Base-by-base conservation (phyloP, 2,113 vertebrate genomes). In the Carassius carassius region DNA sequence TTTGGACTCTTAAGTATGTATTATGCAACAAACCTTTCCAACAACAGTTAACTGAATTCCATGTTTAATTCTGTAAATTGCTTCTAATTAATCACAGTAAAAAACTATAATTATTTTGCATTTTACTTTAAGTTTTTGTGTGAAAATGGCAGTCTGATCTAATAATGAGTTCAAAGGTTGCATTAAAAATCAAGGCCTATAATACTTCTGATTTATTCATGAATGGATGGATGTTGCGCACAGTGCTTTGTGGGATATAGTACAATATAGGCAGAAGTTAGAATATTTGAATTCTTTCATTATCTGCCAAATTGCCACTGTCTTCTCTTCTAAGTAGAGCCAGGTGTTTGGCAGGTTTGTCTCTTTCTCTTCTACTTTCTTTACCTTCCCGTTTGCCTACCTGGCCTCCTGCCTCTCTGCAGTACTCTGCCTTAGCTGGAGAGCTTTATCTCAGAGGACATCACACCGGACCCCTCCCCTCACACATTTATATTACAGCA, bases 391-490 rank as follows among this genome's bases (percentile, higher is more conserved):
- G 56, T 63, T 63, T 12, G 58, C 63, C 49, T n/a, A 72, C 67
- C 73, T 87, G 47, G 75, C 88, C 70, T 70, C 60, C 80, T 63
- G 78, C 63, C 37, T 79, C 63, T 72, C 70, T 56, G 47, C 41
- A 75, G 65, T 14, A 54, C 83, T 54, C 25, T 35, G 70, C 78
- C 67, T 76, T 44, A 44, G 63, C 56, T 76, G 56, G 37, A 84
- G 10, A 84, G 72, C 3, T 69, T 47, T 4, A 14, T 49, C 16
- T 80, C 32, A 79, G 60, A 81, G 87, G 80, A 79, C 88, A 88
- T 74, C 56, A 14, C 23, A 76, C 17, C 47, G 0, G 3, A 17
- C 32, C 54, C 69, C 8, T 51, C n/a, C 73, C 72, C 23, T 63
- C 47, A 3, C 29, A 19, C 51, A 37, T n/a, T 49, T 73, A 49